These are phyloP conservation scores for Ischnus inquisitorius DNA, from an alignment of 2,888 invertebrate genomes.

Conservation along the genomic window DNA sequence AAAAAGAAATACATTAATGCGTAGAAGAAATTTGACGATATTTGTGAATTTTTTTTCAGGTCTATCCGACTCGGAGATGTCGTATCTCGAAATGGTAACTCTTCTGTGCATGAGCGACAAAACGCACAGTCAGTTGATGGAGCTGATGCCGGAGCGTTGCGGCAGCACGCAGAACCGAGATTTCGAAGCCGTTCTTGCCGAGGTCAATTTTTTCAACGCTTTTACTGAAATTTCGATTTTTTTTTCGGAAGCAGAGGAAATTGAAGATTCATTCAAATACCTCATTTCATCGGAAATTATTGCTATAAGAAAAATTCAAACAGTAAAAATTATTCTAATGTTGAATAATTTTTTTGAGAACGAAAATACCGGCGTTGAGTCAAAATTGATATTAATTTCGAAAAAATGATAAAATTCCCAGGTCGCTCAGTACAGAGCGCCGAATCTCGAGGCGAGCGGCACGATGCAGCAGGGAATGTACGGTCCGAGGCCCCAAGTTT, in stretches of 20 bases:
- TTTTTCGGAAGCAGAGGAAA: no score
- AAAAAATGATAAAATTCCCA: constrained; percentile 77
- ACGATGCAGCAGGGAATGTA: constrained; percentile 94
- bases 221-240: no score
- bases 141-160: constrained; percentile 97
- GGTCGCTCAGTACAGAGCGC: constrained; percentile 95
- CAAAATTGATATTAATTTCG: background rate
- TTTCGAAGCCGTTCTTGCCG: constrained; percentile 94
- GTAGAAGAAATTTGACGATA: no score
- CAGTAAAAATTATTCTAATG: no score
- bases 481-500: constrained; percentile 94
- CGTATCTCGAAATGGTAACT: constrained; percentile 96
- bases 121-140: constrained; percentile 97
- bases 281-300: no score
- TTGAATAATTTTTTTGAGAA: background rate
- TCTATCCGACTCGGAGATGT: constrained; percentile 88
- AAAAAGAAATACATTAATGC: no score
- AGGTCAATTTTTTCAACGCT: constrained; percentile 86
- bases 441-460: constrained; percentile 93
- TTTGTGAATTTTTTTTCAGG: constrained; percentile 83
- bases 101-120: constrained; percentile 97
- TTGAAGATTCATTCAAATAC: no score
- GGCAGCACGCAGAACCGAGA: constrained; percentile 96
- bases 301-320: no score
- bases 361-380: background rate